Evolutionary conservation across 2,797 vertebrate genomes (phyloP).

Genomic region (Phataginus tricuspis): DNA sequence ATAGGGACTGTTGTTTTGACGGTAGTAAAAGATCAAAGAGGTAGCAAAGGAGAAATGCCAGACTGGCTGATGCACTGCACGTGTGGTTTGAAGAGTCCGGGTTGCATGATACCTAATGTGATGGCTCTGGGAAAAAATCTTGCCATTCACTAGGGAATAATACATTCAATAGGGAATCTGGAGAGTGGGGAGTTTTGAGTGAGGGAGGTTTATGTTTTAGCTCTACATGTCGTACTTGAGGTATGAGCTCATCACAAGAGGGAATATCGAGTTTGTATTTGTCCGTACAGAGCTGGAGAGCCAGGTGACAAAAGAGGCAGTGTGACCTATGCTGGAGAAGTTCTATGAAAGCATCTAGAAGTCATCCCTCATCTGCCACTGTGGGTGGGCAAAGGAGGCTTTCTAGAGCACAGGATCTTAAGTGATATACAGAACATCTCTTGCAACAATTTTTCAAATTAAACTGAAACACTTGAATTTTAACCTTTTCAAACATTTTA

Average conservation of each 20-base stretch:
- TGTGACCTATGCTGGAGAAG: not conserved
- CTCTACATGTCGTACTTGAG: not conserved
- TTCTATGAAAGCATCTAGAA: rapidly evolving
- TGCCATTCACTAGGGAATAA: not conserved
- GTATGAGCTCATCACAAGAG: not conserved
- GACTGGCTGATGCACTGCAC: not conserved
- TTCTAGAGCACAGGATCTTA: not conserved
- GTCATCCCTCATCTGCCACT: not conserved
- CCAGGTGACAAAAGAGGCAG: not conserved
- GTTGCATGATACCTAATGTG: not conserved
- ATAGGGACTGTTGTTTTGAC: not conserved
- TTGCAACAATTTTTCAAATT: not conserved
- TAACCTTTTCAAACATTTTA: slow-evolving; percentile 2
- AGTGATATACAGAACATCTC: not conserved
- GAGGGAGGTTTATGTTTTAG: not conserved
- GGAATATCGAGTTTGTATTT: not conserved
- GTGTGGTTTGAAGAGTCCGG: not conserved
- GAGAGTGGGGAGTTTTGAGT: not conserved
- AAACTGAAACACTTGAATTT: not conserved
- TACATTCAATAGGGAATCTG: not conserved
- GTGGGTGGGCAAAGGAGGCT: not conserved
- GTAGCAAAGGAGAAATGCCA: not conserved
- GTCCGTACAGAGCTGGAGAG: not conserved
- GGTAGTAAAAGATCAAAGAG: not conserved
- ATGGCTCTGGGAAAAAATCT: not conserved